Evolutionary conservation across 2,797 vertebrate species (phyloP), one percentile per base, ranked within the genome.

Genomic region (Mormyrus hasselquistii): DNA sequence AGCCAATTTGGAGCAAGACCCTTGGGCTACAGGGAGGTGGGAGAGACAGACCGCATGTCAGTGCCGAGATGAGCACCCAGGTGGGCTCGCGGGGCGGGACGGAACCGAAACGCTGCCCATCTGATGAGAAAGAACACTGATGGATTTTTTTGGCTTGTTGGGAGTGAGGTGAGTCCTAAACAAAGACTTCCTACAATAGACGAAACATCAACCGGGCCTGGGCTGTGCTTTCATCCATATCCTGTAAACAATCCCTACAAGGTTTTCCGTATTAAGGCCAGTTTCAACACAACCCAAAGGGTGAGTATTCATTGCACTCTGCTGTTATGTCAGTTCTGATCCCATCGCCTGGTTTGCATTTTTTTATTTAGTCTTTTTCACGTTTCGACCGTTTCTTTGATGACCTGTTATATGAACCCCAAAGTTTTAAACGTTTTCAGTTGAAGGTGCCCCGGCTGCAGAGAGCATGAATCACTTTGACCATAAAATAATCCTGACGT

Each of bases 101-200:
- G 57, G 53, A 38, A 79, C 22, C 9, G 4, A 82, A 59, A 10
- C 52, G 8, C 38, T 16, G 19, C 41, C 52, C n/a, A 4, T 79
- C 50, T 52, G 76, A 87, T 52, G 47, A 9, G 9, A 7, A 69
- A 79, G 69, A 50, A 62, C 44, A 53, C 86, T 29, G 7, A 57
- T 59, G 89, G 89, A 87, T 52, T 79, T 76, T 57, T 89, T 87
- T 29, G 85, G 69, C 89, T 87, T 76, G 50, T 59, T 38, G 76
- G 50, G 62, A 19, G 62, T 22, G 62, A 87, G 89, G 89, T 87
- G 89, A 89, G 86, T 82, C 53, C 79, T 62, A 87, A 89, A 89
- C 89, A 87, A 69, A 89, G 65, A 49, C 89, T 87, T 55, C 89
- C 86, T 86, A 79, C 86, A 87, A 89, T 6, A 89, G 89, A 89